Evolutionary conservation across 2,888 invertebrate species (phyloP).

Genomic region (Thereva unica): DNA sequence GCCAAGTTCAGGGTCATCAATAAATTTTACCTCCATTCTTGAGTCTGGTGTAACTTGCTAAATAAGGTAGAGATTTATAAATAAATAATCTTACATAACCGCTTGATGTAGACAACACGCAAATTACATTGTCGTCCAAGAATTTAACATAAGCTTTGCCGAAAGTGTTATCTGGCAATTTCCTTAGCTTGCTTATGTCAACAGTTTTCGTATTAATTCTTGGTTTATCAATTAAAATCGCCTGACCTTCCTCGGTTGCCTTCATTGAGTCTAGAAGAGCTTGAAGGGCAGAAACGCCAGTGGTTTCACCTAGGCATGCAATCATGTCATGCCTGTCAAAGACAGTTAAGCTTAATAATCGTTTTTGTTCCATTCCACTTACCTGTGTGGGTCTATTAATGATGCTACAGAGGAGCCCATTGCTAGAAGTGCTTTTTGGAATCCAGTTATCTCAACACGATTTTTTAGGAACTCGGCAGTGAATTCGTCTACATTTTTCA

Average conservation of each 20-base stretch:
- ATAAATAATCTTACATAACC: slow-evolving; percentile 50
- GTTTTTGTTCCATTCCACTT: slow-evolving; percentile 6
- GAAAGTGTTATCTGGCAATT: slow-evolving; percentile 77
- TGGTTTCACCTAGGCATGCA: slow-evolving; percentile 91
- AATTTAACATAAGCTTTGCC: slow-evolving; percentile 87
- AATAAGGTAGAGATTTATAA: slow-evolving; percentile 15
- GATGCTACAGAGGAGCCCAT: slow-evolving; percentile 87
- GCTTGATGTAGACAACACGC: background rate
- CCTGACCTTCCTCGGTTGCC: slow-evolving; percentile 72
- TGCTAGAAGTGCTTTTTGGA: slow-evolving; percentile 79
- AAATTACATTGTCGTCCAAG: slow-evolving; percentile 70
- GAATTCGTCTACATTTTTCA: slow-evolving; percentile 58
- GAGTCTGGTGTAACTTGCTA: slow-evolving; percentile 89
- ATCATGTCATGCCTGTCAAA: slow-evolving; percentile 82
- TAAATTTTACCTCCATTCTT: slow-evolving; percentile 85
- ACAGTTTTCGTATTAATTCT: slow-evolving; percentile 84
- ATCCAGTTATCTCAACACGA: slow-evolving; percentile 66
- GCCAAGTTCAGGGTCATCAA: slow-evolving; percentile 83
- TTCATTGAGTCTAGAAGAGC: slow-evolving; percentile 78
- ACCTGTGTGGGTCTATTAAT: slow-evolving; percentile 75
- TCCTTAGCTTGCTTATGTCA: slow-evolving; percentile 70
- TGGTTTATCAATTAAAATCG: slow-evolving; percentile 78
- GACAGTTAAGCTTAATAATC: background rate
- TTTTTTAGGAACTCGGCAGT: slow-evolving; percentile 66
- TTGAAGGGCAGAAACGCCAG: slow-evolving; percentile 72